Base-by-base conservation (phyloP, 1,140 invertebrate genomes). In the Wasmannia auropunctata region DNA sequence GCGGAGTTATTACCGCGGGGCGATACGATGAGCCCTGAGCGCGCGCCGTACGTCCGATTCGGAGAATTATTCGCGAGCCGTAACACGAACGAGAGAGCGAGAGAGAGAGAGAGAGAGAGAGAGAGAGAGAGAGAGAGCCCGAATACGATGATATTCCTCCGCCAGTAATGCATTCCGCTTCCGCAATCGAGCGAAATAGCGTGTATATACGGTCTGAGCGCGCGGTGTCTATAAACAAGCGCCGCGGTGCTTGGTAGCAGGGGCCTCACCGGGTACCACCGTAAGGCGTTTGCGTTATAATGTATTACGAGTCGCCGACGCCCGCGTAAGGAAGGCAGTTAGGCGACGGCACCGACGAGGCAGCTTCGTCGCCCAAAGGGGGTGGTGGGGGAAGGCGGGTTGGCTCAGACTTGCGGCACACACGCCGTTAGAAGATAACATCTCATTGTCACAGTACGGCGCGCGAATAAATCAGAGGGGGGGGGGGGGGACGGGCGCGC, bases 381-480 rank as follows among this genome's bases (percentile, higher is more conserved):
- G 37, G n/a, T n/a, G n/a, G n/a, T n/a, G n/a, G n/a, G n/a, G n/a
- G n/a, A n/a, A n/a, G n/a, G n/a, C n/a, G n/a, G n/a, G 54, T 75
- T 58, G 51, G 51, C 49, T n/a, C n/a, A n/a, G 16, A 34, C 28
- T 65, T 87, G 84, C 84, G n/a, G 89, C 86, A n/a, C 86, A 85
- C 89, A 87, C 62, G 51, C 79, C 70, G 88, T 85, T 90, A 85
- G 51, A 87, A n/a, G 94, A 95, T 94, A 95, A 93, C 91, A 94
- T 94, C 93, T 94, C 91, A 92, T 93, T 94, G 93, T 93, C 92
- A 91, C 90, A 90, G 87, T 87, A 90, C 67, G 74, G 54, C 77
- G 91, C 67, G 88, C 88, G 90, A 94, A 94, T 92, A 93, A 85
- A 85, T 85, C 72, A 85, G n/a, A 31, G 37, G 43, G n/a, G n/a